Conservation (phyloP, 2,888 invertebrate species). For the Rhopalosiphum nymphaeae region DNA sequence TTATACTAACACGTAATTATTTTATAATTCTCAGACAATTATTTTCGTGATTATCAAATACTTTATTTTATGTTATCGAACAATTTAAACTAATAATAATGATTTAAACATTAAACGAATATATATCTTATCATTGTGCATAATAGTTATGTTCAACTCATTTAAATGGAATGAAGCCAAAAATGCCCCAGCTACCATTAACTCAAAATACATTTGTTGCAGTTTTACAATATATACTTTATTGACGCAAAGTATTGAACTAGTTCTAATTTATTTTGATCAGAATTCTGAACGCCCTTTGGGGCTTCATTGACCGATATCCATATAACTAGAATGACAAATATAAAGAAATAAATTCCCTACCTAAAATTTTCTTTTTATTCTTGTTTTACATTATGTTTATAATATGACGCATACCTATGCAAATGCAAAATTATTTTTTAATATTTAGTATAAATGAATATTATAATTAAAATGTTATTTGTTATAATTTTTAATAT, state of each 20-base stretch:
- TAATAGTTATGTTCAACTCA: not conserved
- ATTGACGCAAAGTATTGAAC: not conserved
- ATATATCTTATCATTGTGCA: constrained; percentile 10
- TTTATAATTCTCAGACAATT: not conserved
- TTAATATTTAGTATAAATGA: not conserved
- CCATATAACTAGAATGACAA: not conserved
- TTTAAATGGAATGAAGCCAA: constrained; percentile 47
- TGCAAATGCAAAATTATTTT: not conserved
- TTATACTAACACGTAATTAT: not conserved
- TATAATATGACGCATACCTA: not conserved
- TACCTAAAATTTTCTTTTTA: not conserved
- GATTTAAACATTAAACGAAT: not conserved
- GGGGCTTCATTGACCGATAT: constrained; percentile 48
- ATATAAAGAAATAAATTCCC: constrained; percentile 5
- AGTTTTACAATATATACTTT: not conserved
- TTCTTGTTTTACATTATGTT: not conserved
- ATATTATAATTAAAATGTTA: not conserved
- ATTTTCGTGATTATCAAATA: not conserved
- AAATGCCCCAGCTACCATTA: not conserved
- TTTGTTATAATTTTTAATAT: not conserved
- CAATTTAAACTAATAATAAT: constrained; percentile 14
- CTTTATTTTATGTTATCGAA: not conserved
- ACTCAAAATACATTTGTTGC: constrained; percentile 32
- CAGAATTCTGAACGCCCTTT: constrained; percentile 23
- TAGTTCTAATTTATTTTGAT: constrained; percentile 39